A percentile compares a stretch with the other conserved stretches of the same genome.
phyloP scores from a whole-genome alignment of 2,797 vertebrate genomes.

The Lepidocolaptes lacrymiger region DNA sequence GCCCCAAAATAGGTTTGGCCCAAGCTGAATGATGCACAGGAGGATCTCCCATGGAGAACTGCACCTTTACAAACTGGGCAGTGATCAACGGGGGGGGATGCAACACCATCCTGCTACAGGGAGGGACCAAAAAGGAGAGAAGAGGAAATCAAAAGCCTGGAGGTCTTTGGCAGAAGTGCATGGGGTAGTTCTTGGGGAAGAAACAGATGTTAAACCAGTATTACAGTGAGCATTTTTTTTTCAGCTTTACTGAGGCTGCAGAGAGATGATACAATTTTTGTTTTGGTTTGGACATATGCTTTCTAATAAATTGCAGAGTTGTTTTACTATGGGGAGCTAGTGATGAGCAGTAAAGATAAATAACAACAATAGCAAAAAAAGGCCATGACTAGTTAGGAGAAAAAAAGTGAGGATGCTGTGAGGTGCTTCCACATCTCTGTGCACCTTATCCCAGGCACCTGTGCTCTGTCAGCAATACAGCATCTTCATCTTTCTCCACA shows the following conservation, averaged over 20 bases:
- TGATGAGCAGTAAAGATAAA: not conserved
- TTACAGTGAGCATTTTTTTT: not conserved
- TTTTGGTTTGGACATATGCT: not conserved
- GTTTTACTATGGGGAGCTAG: not conserved
- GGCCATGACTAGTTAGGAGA: not conserved
- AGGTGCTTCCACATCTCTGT: not conserved
- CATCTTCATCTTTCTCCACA: not conserved
- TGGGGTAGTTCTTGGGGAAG: not conserved
- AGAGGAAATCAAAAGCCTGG: not conserved
- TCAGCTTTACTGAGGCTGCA: not conserved
- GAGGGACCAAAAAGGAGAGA: not conserved
- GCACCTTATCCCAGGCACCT: accelerated
- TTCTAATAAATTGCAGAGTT: not conserved
- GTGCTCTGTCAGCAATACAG: not conserved
- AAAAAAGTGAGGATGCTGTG: not conserved
- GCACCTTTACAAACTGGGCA: accelerated
- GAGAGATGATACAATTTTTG: not conserved
- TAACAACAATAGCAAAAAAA: not conserved
- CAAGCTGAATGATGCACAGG: not conserved
- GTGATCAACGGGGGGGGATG: not conserved
- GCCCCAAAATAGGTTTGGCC: not conserved
- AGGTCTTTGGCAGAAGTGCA: not conserved
- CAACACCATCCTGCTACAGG: not conserved
- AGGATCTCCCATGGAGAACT: not conserved
- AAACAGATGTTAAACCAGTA: not conserved